Evolutionary conservation across 2,888 invertebrate genomes (phyloP).

Genomic region (Zaprionus bogoriensis): DNA sequence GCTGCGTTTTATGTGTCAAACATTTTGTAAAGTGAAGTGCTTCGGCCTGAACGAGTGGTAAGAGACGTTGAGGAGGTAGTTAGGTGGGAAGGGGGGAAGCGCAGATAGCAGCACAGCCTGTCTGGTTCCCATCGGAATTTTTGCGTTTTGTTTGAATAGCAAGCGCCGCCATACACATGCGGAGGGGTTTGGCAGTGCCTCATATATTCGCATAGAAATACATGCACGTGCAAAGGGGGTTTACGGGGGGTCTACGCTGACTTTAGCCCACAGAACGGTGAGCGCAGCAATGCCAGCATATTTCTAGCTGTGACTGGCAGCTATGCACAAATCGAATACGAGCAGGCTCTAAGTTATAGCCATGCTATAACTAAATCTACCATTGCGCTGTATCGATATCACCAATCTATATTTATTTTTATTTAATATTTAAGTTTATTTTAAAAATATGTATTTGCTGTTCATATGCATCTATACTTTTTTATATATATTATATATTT

Average conservation of each 20-base stretch:
- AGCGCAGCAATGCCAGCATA: conserved; percentile 17
- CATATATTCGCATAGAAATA: too few species aligned
- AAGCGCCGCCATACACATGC: conserved; percentile 5
- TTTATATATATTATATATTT: too few species aligned
- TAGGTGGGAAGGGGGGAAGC: background rate
- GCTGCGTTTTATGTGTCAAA: conserved; percentile 71
- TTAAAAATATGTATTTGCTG: too few species aligned
- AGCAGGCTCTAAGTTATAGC: too few species aligned
- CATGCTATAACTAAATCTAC: too few species aligned
- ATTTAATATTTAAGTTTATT: too few species aligned
- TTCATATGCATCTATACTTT: too few species aligned
- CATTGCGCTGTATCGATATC: too few species aligned
- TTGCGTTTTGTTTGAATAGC: conserved; percentile 53
- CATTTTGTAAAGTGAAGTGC: conserved; percentile 56
- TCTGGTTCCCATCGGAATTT: conserved; percentile 59
- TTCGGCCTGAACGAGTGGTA: conserved; percentile 1
- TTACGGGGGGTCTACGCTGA: too few species aligned
- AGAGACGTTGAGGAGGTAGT: background rate
- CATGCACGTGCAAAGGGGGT: too few species aligned
- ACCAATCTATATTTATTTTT: too few species aligned
- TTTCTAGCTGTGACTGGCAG: conserved; percentile 1
- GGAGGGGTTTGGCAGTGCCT: background rate
- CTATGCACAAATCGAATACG: conserved; percentile 6
- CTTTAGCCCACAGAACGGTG: background rate
- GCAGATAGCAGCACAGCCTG: conserved; percentile 36